These are phyloP conservation scores for Drosophila littoralis DNA, from an alignment of 1,140 invertebrate species.

Conservation along the genomic window DNA sequence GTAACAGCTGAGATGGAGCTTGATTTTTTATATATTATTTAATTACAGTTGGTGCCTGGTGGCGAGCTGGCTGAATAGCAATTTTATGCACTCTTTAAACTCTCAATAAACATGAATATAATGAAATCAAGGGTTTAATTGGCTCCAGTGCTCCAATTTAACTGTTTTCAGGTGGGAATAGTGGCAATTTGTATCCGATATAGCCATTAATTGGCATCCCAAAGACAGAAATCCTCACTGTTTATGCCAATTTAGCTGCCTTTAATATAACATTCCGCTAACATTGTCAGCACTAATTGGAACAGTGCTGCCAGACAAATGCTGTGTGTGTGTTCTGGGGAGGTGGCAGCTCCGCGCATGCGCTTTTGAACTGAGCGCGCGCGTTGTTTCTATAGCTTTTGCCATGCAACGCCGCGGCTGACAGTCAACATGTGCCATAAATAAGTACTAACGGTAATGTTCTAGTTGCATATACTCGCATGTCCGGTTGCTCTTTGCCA, in stretches of 20 bases:
- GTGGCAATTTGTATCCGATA: no score
- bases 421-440: slow-evolving; percentile 81
- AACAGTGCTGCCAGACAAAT: no score
- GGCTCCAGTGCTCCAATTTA: not conserved
- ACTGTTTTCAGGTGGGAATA: no score
- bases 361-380: slow-evolving; percentile 41
- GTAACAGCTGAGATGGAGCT: no score
- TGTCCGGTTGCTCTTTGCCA: slow-evolving; percentile 44
- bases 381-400: slow-evolving; percentile 15
- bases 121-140: not conserved
- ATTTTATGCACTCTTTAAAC: slow-evolving; percentile 41
- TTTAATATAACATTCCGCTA: no score
- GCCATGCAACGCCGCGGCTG: slow-evolving; percentile 28
- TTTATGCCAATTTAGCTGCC: no score
- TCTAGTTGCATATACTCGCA: slow-evolving; percentile 51
- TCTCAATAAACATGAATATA: slow-evolving; percentile 40
- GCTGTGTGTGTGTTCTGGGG: not conserved
- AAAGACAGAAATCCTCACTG: no score
- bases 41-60: slow-evolving; percentile 88
- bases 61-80: slow-evolving; percentile 88
- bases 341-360: slow-evolving; percentile 53
- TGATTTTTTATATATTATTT: slow-evolving; percentile 25
- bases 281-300: no score
- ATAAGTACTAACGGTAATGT: slow-evolving; percentile 71
- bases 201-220: no score